phyloP scores from a whole-genome alignment of 2,113 vertebrate genomes.

The Clarias magur region DNA sequence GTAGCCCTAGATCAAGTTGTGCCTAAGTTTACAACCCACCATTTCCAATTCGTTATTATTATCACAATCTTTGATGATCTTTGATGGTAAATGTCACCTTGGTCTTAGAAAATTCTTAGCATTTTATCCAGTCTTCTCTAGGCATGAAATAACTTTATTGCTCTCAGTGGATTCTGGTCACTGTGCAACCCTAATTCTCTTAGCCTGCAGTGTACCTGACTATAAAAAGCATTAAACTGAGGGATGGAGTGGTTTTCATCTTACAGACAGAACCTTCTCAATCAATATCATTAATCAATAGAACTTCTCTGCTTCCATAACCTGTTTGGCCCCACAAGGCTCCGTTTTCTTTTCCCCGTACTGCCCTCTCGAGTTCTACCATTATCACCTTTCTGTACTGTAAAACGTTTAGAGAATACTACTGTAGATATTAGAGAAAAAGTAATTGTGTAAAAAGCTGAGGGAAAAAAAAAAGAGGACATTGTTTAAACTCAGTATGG shows the following conservation, averaged over 20 bases:
- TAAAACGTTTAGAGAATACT: background rate
- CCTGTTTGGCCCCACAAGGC: background rate
- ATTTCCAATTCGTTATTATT: background rate
- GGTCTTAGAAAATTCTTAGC: background rate
- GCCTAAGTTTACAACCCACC: background rate
- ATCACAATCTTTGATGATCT: too few species aligned
- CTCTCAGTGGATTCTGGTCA: background rate
- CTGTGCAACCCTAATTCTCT: background rate
- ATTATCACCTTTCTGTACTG: background rate
- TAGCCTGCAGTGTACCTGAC: background rate
- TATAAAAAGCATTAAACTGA: background rate
- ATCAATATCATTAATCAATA: conserved; percentile 21
- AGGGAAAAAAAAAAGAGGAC: background rate
- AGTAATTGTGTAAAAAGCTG: too few species aligned
- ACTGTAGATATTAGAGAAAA: background rate
- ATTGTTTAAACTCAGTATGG: background rate
- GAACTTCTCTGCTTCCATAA: background rate
- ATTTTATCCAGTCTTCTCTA: background rate
- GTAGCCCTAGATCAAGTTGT: background rate
- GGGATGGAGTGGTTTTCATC: conserved; percentile 6
- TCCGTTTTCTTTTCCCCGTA: background rate
- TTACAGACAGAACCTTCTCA: background rate
- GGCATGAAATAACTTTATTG: too few species aligned
- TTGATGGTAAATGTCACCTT: background rate
- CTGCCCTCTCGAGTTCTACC: background rate